These are phyloP conservation scores for Acarapis woodi DNA, from an alignment of 1,140 invertebrate species.

Conservation along the genomic window DNA sequence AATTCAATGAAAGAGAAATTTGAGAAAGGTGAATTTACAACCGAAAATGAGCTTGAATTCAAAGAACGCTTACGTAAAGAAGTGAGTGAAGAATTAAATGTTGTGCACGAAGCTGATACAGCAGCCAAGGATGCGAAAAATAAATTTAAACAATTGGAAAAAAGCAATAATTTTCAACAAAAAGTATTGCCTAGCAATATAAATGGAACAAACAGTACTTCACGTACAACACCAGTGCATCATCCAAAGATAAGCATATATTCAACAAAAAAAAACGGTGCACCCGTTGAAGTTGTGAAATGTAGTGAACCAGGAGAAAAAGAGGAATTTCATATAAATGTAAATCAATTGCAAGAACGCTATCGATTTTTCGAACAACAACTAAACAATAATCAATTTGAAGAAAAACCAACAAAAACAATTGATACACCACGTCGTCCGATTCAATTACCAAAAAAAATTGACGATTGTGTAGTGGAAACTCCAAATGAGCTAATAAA, in stretches of 20 bases:
- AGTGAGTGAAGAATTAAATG: constrained; percentile 37
- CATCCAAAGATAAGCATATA: neutral
- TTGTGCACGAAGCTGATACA: constrained; percentile 35
- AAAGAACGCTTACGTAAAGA: constrained; percentile 20
- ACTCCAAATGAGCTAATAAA: constrained; percentile 41
- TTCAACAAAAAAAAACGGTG: neutral
- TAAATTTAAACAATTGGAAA: constrained; percentile 55
- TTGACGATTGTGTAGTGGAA: constrained; percentile 17
- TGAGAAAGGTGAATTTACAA: constrained; percentile 36
- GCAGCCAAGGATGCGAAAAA: constrained; percentile 32
- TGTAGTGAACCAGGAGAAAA: constrained; percentile 29
- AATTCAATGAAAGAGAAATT: constrained; percentile 45
- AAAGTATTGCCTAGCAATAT: constrained; percentile 14
- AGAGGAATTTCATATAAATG: constrained; percentile 44
- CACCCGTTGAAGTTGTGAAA: constrained; percentile 34
- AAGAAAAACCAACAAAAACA: constrained; percentile 8
- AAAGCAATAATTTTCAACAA: constrained; percentile 17
- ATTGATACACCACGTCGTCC: neutral
- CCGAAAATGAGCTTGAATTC: constrained; percentile 21
- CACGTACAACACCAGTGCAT: constrained; percentile 1
- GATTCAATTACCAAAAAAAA: neutral
- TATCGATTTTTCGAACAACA: constrained; percentile 65
- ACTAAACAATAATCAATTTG: constrained; percentile 19
- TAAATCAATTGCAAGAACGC: constrained; percentile 43
- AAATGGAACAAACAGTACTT: constrained; percentile 14